These are phyloP conservation scores for Corythoichthys haematopterus DNA, from an alignment of 2,113 vertebrate genomes.

Conservation along the genomic window DNA sequence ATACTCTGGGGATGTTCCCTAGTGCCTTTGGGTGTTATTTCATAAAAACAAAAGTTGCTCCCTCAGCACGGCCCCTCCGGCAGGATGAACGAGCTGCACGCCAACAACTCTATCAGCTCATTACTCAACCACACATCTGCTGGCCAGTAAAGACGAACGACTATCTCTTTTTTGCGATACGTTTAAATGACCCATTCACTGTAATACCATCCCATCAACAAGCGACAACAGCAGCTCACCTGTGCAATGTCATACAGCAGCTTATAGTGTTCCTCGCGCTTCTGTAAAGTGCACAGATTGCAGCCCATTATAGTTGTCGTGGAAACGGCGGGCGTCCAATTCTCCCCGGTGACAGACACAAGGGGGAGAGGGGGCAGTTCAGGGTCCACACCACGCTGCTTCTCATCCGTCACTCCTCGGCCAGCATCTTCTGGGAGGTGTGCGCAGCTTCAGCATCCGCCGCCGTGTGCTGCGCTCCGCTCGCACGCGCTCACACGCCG, in stretches of 20 bases:
- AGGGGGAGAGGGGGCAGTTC: constrained; percentile 69
- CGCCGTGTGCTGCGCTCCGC: constrained; percentile 31
- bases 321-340: constrained; percentile 77
- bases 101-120: constrained; percentile 40
- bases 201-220: background rate
- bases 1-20: background rate
- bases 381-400: constrained; percentile 84
- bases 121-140: constrained; percentile 51
- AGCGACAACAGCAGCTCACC: constrained; percentile 74
- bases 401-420: constrained; percentile 92
- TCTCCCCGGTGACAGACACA: constrained; percentile 81
- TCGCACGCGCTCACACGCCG: constrained; percentile 35
- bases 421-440: constrained; percentile 74
- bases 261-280: constrained; percentile 99
- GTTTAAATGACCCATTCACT: constrained; percentile 15
- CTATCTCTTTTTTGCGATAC: constrained; percentile 12
- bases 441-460: constrained; percentile 47
- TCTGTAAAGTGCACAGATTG: constrained; percentile 99
- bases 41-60: constrained; percentile 31
- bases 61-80: constrained; percentile 37
- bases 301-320: constrained; percentile 94
- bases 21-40: constrained; percentile 10
- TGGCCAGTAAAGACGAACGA: constrained; percentile 7
- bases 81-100: constrained; percentile 47
- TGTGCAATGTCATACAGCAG: constrained; percentile 99